Conservation (phyloP, 2,113 vertebrate genomes). For the Clupea harengus region DNA sequence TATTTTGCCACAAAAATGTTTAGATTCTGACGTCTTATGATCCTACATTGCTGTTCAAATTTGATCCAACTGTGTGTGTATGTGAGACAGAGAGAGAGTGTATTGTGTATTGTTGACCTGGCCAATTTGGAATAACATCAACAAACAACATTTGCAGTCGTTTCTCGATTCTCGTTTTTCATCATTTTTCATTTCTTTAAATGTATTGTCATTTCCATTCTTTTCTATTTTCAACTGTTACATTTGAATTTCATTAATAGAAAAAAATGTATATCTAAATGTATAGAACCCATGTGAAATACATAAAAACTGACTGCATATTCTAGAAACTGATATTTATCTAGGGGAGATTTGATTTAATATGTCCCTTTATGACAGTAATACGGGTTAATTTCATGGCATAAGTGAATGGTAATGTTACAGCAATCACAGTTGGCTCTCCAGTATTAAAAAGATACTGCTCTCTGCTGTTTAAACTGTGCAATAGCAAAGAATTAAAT, state of each 20-base stretch:
- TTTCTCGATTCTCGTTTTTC: slow-evolving; percentile 19
- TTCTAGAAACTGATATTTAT: neutral
- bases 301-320: neutral
- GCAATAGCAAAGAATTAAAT: slow-evolving; percentile 52
- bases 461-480: slow-evolving; percentile 47
- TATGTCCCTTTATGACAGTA: neutral
- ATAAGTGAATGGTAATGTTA: neutral
- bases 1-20: neutral
- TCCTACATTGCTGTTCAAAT: neutral
- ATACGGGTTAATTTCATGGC: neutral
- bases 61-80: slow-evolving; percentile 21
- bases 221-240: neutral
- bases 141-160: neutral
- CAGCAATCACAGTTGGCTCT: neutral
- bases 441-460: slow-evolving; percentile 47
- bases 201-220: neutral
- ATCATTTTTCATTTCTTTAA: neutral
- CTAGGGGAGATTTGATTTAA: neutral
- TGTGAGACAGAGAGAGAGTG: neutral
- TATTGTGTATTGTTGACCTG: too few species aligned
- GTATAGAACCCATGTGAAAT: neutral
- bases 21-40: neutral
- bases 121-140: neutral
- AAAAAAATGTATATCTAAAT: neutral
- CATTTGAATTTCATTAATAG: neutral